Base-by-base conservation (phyloP, 2,888 invertebrate species). In the Torymus auratus region DNA sequence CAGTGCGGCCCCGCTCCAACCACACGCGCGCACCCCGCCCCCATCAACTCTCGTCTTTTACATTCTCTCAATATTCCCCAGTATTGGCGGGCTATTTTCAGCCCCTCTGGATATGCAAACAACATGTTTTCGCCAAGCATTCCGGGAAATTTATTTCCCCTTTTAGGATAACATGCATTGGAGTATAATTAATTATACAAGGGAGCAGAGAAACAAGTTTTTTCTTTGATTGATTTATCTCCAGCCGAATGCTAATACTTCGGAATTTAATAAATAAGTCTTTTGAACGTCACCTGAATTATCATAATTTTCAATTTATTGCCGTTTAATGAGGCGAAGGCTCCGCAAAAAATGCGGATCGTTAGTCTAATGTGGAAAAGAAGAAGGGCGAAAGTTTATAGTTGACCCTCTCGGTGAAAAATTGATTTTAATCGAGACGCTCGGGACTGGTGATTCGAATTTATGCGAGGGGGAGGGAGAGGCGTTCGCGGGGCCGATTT, bases 401-500 rank as follows among this genome's bases (percentile, higher is more conserved):
- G 72, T 41, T 75, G 79, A 75, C 67, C 68, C 75, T 83, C 82
- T 83, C 82, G 76, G 69, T 81, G 68, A 85, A 86, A 88, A 86
- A 87, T 85, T 86, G 87, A 87, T 88, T 88, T 86, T 86, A 86
- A 89, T 89, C 87, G 87, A 87, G 85, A 84, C 58, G 14, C 78
- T 41, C 41, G 41, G 7, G 62, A 55, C 71, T 86, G 85, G 85
- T 84, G 86, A 86, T 85, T 84, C 83, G 84, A 88, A 90, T 90
- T 90, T 90, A 90, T 85, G 41, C 5, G 41, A 41, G 89, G 87
- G 83, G 83, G 77, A 83, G 84, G 84, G 83, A 41, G 78, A 86
- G 86, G 86, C 86, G 86, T 88, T 89, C 85, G 86, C 86, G 86
- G 83, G 85, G 86, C 84, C 88, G 85, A 88, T 89, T 89, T 87